Evolutionary conservation across 1,140 invertebrate genomes (phyloP).

Genomic region (Centruroides sculpturatus): DNA sequence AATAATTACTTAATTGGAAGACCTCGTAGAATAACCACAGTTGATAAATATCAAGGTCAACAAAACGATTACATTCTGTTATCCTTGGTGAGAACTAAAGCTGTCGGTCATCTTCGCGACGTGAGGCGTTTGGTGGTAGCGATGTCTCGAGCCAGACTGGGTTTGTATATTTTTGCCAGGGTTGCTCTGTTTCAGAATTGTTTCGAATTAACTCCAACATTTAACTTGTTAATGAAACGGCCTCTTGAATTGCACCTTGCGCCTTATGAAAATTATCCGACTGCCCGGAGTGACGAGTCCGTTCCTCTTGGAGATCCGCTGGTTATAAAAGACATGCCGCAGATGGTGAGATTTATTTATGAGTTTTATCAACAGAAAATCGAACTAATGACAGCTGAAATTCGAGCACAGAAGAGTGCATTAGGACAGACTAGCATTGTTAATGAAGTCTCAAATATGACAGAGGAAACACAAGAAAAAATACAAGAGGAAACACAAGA

Average conservation of each 20-base stretch:
- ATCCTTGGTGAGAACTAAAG: slow-evolving; percentile 86
- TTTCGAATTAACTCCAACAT: slow-evolving; percentile 87
- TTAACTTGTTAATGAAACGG: slow-evolving; percentile 57
- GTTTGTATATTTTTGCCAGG: slow-evolving; percentile 90
- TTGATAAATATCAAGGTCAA: slow-evolving; percentile 99
- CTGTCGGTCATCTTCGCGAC: slow-evolving; percentile 92
- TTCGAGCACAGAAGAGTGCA: too few species aligned
- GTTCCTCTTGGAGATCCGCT: slow-evolving; percentile 1
- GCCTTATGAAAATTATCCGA: slow-evolving; percentile 62
- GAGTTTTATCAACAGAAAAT: slow-evolving; percentile 13
- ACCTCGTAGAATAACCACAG: slow-evolving; percentile 81
- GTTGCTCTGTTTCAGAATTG: slow-evolving; percentile 88
- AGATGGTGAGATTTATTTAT: slow-evolving; percentile 42
- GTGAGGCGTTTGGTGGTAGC: slow-evolving; percentile 92
- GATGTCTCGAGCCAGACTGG: slow-evolving; percentile 92
- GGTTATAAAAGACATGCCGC: slow-evolving; percentile 54
- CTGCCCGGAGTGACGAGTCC: slow-evolving; percentile 21
- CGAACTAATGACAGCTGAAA: too few species aligned
- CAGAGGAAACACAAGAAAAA: too few species aligned
- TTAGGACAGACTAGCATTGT: too few species aligned
- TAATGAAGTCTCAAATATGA: too few species aligned
- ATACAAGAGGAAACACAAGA: too few species aligned
- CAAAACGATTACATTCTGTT: slow-evolving; percentile 98
- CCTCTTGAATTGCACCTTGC: slow-evolving; percentile 60
- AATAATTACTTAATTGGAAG: slow-evolving; percentile 91